These are phyloP conservation scores for Clarias gariepinus DNA, from an alignment of 2,113 vertebrate genomes.

Conservation along the genomic window DNA sequence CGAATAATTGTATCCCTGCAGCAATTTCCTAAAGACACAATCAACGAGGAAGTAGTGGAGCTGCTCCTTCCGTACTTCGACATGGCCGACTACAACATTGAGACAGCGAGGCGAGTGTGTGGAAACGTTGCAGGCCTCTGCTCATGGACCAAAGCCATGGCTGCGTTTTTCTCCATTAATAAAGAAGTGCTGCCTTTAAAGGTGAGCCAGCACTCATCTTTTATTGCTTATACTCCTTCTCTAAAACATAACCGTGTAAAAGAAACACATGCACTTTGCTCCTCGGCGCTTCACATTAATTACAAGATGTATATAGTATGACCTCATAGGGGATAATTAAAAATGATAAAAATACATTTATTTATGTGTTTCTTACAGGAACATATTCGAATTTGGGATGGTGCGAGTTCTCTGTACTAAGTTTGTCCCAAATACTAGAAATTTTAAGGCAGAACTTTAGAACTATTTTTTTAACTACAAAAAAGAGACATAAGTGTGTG, in stretches of 20 bases:
- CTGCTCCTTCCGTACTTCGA: conserved; percentile 91
- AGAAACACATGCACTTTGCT: background rate
- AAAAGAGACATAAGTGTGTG: background rate
- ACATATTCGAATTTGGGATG: background rate
- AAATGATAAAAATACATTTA: background rate
- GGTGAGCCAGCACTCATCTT: conserved; percentile 63
- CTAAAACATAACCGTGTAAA: background rate
- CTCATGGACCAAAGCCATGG: conserved; percentile 97
- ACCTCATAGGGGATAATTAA: background rate
- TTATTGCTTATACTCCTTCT: background rate
- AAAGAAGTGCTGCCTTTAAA: conserved; percentile 95
- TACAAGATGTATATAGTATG: background rate
- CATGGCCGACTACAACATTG: conserved; percentile 93
- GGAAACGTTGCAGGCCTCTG: conserved; percentile 94
- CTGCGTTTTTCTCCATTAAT: conserved; percentile 91
- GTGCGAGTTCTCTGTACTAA: background rate
- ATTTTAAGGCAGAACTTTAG: background rate
- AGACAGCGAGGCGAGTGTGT: conserved; percentile 89
- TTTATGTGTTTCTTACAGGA: background rate
- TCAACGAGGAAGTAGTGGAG: conserved; percentile 93
- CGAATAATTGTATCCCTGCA: conserved; percentile 52
- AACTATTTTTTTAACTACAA: background rate
- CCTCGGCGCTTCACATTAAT: background rate
- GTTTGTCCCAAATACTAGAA: background rate
- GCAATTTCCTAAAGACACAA: conserved; percentile 96